phyloP scores from a whole-genome alignment of 2,888 invertebrate genomes.

The Bedellia somnulentella region DNA sequence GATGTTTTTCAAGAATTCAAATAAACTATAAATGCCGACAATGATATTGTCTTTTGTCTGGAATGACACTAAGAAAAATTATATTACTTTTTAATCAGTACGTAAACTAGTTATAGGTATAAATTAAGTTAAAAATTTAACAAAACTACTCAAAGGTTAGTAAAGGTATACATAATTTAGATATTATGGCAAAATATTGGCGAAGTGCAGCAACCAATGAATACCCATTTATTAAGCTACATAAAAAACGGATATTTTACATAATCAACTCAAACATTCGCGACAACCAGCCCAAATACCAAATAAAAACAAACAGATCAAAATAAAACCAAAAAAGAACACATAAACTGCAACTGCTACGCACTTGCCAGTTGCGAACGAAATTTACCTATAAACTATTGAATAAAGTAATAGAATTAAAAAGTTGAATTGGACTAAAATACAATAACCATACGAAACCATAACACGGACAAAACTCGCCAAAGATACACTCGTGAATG shows the following conservation, averaged over 20 bases:
- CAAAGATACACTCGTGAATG: not conserved
- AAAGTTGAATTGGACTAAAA: conserved; percentile 20
- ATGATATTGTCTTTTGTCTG: conserved; percentile 58
- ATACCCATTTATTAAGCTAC: not conserved
- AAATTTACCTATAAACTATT: no score
- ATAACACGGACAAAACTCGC: not conserved
- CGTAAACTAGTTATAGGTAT: conserved; percentile 23
- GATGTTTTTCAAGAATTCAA: conserved; percentile 10
- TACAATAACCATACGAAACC: conserved; percentile 10
- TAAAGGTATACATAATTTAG: conserved; percentile 26
- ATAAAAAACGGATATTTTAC: conserved; percentile 26
- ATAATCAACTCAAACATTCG: conserved; percentile 23
- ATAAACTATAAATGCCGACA: conserved; percentile 55
- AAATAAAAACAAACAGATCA: no score
- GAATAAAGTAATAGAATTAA: no score
- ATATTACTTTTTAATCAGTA: conserved; percentile 18
- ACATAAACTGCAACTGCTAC: no score
- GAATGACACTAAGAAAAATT: conserved; percentile 45
- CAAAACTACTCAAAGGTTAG: conserved; percentile 25
- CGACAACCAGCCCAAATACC: conserved; percentile 24
- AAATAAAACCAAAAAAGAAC: no score
- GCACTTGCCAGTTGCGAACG: no score
- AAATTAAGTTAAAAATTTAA: conserved; percentile 32
- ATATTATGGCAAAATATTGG: conserved; percentile 56
- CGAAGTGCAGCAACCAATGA: conserved; percentile 30